Evolutionary conservation across 2,888 invertebrate genomes (phyloP).

Genomic region (Archips xylosteana): DNA sequence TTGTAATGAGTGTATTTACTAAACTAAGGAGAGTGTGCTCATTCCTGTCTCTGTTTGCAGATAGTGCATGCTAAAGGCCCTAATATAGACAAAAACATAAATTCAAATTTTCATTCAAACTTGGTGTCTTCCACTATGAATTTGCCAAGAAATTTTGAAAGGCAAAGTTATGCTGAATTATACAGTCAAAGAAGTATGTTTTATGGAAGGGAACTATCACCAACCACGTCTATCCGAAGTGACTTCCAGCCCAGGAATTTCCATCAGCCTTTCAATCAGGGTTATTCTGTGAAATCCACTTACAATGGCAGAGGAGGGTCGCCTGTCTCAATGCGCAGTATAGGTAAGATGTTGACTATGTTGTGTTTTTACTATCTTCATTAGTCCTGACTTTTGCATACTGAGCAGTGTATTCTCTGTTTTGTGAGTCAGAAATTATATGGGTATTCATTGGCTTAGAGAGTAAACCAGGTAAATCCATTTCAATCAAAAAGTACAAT

Average conservation of each 20-base stretch:
- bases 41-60: constrained; percentile 54
- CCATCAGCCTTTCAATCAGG: constrained; percentile 51
- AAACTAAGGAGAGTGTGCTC: background rate
- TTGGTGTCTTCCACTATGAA: constrained; percentile 53
- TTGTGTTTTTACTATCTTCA: background rate
- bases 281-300: constrained; percentile 54
- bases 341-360: constrained; percentile 54
- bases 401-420: no score
- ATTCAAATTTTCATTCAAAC: constrained; percentile 58
- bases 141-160: constrained; percentile 58
- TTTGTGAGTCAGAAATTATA: no score
- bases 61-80: constrained; percentile 63
- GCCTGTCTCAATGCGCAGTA: constrained; percentile 68
- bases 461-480: no score
- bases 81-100: constrained; percentile 52
- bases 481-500: no score
- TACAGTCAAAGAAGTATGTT: constrained; percentile 44
- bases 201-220: constrained; percentile 62
- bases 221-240: constrained; percentile 46
- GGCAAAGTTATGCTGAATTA: constrained; percentile 53
- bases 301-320: constrained; percentile 66
- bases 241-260: constrained; percentile 58
- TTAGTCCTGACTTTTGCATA: no score
- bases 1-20: background rate
- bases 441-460: no score